These are phyloP conservation scores for Prionailurus bengalensis DNA, from an alignment of 2,113 vertebrate genomes.

Conservation along the genomic window DNA sequence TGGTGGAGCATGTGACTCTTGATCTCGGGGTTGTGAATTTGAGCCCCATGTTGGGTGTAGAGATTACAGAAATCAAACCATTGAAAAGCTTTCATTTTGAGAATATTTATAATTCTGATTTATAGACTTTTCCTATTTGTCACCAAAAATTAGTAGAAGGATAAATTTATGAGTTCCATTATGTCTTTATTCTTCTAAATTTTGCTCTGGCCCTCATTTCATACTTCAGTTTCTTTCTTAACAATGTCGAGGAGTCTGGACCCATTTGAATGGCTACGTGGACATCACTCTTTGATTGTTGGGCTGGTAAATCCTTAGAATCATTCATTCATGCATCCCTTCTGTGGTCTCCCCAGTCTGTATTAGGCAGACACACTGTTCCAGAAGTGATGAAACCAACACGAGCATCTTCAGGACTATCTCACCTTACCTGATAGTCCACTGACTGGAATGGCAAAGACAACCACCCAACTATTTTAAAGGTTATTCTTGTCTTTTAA, in stretches of 20 bases:
- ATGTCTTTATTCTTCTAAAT: not conserved
- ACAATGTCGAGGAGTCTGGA: not conserved
- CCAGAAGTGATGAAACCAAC: not conserved
- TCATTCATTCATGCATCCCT: not conserved
- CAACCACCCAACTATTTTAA: not conserved
- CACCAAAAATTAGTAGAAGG: not conserved
- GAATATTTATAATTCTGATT: not conserved
- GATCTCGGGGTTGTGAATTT: no score
- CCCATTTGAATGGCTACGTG: not conserved
- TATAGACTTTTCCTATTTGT: not conserved
- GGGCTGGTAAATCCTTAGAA: not conserved
- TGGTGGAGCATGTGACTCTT: no score
- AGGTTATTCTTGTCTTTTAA: not conserved
- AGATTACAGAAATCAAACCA: not conserved
- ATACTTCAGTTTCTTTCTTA: not conserved
- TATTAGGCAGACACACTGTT: not conserved
- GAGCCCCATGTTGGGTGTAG: no score
- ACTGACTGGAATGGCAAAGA: not conserved
- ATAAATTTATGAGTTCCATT: not conserved
- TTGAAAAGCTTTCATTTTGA: not conserved
- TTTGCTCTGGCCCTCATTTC: not conserved
- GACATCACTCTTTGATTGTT: not conserved
- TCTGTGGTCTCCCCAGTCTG: not conserved
- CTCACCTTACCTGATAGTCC: not conserved
- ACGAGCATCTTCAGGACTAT: not conserved